Percentiles rank a stretch among this genome's conserved stretches.
These are phyloP conservation scores for Avahi laniger DNA, from an alignment of 2,797 vertebrate genomes.

Conservation along the genomic window DNA sequence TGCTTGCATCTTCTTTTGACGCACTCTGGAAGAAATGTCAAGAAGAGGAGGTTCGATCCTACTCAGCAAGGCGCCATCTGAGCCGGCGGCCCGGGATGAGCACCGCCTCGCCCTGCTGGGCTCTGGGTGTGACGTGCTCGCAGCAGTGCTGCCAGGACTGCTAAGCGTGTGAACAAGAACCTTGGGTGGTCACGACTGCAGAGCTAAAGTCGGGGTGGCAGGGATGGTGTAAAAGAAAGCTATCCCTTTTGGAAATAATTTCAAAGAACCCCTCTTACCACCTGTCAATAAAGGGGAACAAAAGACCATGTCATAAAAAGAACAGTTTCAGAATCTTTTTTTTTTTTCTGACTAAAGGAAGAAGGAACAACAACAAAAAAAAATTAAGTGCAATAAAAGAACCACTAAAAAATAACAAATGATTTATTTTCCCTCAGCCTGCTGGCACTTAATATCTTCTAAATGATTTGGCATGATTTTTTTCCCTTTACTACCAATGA, in stretches of 20 bases:
- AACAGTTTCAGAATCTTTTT: constrained; percentile 83
- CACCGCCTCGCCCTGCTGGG: constrained; percentile 82
- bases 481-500: constrained; percentile 85
- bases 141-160: constrained; percentile 87
- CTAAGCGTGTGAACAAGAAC: constrained; percentile 71
- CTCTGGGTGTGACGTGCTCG: constrained; percentile 85
- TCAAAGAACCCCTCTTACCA: constrained; percentile 76
- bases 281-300: constrained; percentile 72
- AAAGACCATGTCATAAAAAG: constrained; percentile 82
- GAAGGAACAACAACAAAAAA: constrained; percentile 79
- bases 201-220: constrained; percentile 53
- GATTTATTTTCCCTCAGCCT: constrained; percentile 76
- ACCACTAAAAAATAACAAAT: constrained; percentile 84
- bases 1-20: constrained; percentile 80
- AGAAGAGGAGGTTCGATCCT: constrained; percentile 97
- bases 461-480: constrained; percentile 92
- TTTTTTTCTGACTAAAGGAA: constrained; percentile 85
- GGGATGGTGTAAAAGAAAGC: constrained; percentile 72
- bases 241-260: constrained; percentile 78
- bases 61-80: constrained; percentile 95
- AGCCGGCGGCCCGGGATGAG: constrained; percentile 76
- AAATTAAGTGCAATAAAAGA: constrained; percentile 90
- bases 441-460: constrained; percentile 85
- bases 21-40: constrained; percentile 95
- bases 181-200: constrained; percentile 57